Conservation (phyloP, 2,888 invertebrate genomes). For the Hirtodrosophila cameraria region DNA sequence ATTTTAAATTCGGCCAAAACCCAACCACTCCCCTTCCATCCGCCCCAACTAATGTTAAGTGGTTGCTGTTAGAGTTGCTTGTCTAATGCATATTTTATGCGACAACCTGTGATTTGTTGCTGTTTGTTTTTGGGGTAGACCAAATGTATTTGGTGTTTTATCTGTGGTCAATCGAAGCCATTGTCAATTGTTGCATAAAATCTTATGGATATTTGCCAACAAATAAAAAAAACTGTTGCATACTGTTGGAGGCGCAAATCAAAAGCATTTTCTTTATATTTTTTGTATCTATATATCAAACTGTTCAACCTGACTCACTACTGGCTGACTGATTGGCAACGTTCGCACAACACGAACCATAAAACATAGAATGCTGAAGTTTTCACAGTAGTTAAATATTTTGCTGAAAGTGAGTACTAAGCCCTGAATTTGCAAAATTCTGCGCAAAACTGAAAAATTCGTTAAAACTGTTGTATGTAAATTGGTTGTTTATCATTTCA, state of each 20-base stretch:
- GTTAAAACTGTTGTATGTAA: no score
- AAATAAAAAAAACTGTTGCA: slow-evolving; percentile 76
- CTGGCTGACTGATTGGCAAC: no score
- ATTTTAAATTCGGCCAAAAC: slow-evolving; percentile 42
- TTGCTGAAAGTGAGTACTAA: no score
- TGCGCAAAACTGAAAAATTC: no score
- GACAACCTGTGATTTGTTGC: slow-evolving; percentile 62
- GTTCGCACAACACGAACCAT: no score
- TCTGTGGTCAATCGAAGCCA: slow-evolving; percentile 49
- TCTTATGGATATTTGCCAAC: slow-evolving; percentile 22
- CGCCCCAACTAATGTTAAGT: slow-evolving; percentile 37
- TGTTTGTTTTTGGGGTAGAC: slow-evolving; percentile 45
- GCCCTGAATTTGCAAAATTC: no score
- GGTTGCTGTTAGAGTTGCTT: slow-evolving; percentile 46
- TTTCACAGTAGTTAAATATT: no score
- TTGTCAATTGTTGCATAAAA: slow-evolving; percentile 44
- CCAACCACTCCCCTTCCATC: not conserved
- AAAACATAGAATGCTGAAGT: no score
- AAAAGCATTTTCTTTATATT: slow-evolving; percentile 26
- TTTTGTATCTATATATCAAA: slow-evolving; percentile 1
- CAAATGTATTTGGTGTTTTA: slow-evolving; percentile 66
- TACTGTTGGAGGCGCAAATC: slow-evolving; percentile 42
- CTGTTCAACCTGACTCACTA: no score
- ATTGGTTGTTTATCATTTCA: no score
- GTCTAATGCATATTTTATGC: slow-evolving; percentile 68